phyloP scores from a whole-genome alignment of 1,140 invertebrate genomes.

The Calephelis virginiensis region DNA sequence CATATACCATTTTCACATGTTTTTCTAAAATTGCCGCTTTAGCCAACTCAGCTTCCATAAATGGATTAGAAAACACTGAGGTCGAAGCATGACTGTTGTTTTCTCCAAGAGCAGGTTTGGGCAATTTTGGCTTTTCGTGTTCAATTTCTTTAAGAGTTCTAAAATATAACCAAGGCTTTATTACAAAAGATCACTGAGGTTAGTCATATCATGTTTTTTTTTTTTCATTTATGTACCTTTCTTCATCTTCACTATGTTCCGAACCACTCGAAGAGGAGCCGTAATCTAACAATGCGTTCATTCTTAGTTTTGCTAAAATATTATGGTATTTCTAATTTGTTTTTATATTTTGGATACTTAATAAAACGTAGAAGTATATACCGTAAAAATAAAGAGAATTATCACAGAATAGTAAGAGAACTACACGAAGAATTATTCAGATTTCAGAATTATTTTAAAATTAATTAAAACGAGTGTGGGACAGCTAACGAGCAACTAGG shows the following conservation, averaged over 20 bases:
- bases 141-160: slow-evolving; percentile 34
- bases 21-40: slow-evolving; percentile 93
- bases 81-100: slow-evolving; percentile 63
- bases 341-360: no score
- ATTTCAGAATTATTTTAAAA: no score
- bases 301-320: slow-evolving; percentile 29
- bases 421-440: no score
- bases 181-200: background rate
- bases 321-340: background rate
- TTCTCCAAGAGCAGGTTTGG: slow-evolving; percentile 67
- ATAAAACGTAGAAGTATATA: no score
- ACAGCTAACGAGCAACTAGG: no score
- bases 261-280: slow-evolving; percentile 59
- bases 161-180: slow-evolving; percentile 6
- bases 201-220: background rate
- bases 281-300: slow-evolving; percentile 74
- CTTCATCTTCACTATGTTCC: slow-evolving; percentile 48
- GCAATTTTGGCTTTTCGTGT: slow-evolving; percentile 58
- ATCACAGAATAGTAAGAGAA: no score
- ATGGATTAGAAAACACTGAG: slow-evolving; percentile 93
- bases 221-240: slow-evolving; percentile 38
- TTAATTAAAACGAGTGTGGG: no score
- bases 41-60: slow-evolving; percentile 91
- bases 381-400: no score
- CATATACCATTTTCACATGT: slow-evolving; percentile 94